Conservation (phyloP, 2,888 invertebrate genomes). For the Latrodectus hesperus region DNA sequence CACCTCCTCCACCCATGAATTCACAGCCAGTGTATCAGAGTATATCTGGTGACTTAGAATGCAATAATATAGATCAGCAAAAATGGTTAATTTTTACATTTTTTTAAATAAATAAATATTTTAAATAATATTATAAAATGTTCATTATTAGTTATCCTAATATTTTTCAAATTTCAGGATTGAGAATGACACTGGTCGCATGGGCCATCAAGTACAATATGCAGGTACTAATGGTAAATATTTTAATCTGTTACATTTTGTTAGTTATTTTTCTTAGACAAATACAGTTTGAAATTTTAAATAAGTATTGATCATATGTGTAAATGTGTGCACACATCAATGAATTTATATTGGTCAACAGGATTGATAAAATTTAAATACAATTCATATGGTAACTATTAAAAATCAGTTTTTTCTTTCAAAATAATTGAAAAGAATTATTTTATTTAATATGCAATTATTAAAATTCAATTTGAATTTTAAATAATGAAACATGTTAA, state of each 20-base stretch:
- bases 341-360: too few relatives aligned
- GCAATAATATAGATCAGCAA: conserved; percentile 54
- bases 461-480: too few relatives aligned
- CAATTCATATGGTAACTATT: too few relatives aligned
- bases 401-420: too few relatives aligned
- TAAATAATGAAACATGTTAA: too few relatives aligned
- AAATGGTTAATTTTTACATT: conserved; percentile 48
- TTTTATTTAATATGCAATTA: too few relatives aligned
- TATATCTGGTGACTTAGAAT: conserved; percentile 56
- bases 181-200: conserved; percentile 51
- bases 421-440: too few relatives aligned
- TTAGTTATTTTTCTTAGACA: too few relatives aligned
- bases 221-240: conserved; percentile 43
- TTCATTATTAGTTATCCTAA: background rate
- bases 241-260: background rate
- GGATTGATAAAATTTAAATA: too few relatives aligned
- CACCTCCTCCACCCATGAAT: conserved; percentile 63
- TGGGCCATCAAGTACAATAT: conserved; percentile 63
- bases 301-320: too few relatives aligned
- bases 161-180: conserved; percentile 25
- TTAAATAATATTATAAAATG: background rate
- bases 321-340: too few relatives aligned
- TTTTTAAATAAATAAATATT: background rate
- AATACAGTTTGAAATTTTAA: too few relatives aligned
- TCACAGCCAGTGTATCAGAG: conserved; percentile 63